phyloP scores from a whole-genome alignment of 2,797 vertebrate genomes.

The Calcarius lapponicus region DNA sequence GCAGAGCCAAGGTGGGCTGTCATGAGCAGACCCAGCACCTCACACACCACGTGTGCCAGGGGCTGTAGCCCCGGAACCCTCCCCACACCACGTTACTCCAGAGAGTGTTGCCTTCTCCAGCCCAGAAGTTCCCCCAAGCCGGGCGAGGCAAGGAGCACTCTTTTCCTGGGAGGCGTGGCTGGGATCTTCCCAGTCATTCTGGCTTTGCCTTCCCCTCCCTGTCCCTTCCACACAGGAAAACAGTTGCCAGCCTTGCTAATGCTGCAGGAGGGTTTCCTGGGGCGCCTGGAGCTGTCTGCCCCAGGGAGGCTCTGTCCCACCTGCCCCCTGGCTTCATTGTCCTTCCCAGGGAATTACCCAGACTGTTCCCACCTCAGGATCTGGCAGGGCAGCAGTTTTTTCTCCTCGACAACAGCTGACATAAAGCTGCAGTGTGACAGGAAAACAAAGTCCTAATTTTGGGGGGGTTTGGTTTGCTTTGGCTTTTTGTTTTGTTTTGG shows the following conservation, averaged over 20 bases:
- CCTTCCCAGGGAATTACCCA: background rate
- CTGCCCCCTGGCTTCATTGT: background rate
- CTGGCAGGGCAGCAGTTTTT: background rate
- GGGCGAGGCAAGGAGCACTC: rapidly evolving
- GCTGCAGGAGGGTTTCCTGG: background rate
- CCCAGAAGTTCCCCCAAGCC: background rate
- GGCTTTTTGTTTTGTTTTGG: background rate
- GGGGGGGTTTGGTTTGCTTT: background rate
- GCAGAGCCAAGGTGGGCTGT: background rate
- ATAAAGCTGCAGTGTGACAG: background rate
- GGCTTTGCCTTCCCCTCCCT: background rate
- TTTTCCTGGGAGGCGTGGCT: background rate
- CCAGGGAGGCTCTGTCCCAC: background rate
- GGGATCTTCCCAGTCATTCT: background rate
- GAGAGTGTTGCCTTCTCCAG: rapidly evolving
- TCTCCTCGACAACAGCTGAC: background rate
- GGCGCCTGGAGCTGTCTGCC: background rate
- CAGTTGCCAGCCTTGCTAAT: background rate
- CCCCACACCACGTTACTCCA: rapidly evolving
- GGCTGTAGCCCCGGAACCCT: background rate
- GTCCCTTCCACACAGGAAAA: background rate
- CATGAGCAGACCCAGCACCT: background rate
- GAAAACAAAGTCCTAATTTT: background rate
- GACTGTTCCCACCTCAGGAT: background rate
- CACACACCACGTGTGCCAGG: background rate